phyloP scores from a whole-genome alignment of 37 sponge, comb jelly and placozoan genomes.

The Halichondria panicea region DNA sequence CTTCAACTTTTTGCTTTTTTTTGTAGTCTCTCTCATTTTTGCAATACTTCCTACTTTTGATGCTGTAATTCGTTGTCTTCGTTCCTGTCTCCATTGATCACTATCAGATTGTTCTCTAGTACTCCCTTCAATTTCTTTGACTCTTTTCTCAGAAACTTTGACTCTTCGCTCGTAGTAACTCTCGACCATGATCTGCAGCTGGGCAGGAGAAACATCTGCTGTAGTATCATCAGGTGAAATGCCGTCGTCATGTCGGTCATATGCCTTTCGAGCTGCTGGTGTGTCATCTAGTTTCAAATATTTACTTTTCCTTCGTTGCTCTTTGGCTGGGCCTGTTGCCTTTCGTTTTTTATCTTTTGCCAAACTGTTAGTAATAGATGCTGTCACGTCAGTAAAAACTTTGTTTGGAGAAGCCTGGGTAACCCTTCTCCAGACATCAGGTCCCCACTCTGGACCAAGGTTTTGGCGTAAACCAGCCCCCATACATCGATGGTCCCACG shows the following conservation, averaged over 20 bases:
- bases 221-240: conserved; percentile 2
- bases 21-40: conserved; percentile 15
- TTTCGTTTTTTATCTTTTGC: conserved; percentile 2
- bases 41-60: conserved; percentile 13
- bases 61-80: conserved; percentile 22
- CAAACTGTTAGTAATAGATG: background rate
- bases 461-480: conserved; percentile 34
- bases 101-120: background rate
- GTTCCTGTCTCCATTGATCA: conserved; percentile 14
- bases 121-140: background rate
- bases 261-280: background rate
- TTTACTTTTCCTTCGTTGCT: background rate
- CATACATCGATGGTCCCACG: conserved; percentile 24
- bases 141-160: background rate
- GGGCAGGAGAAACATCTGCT: conserved; percentile 2
- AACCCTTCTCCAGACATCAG: conserved; percentile 17
- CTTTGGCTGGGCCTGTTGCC: conserved; percentile 1
- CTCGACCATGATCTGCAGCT: background rate
- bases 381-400: conserved; percentile 11
- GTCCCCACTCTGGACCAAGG: conserved; percentile 25
- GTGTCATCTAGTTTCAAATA: background rate
- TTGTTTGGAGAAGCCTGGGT: conserved; percentile 22
- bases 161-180: conserved; percentile 1
- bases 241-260: conserved; percentile 6
- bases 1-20: conserved; percentile 3